Evolutionary conservation across 2,113 vertebrate genomes (phyloP).

Genomic region (Dolichotis patagonum): DNA sequence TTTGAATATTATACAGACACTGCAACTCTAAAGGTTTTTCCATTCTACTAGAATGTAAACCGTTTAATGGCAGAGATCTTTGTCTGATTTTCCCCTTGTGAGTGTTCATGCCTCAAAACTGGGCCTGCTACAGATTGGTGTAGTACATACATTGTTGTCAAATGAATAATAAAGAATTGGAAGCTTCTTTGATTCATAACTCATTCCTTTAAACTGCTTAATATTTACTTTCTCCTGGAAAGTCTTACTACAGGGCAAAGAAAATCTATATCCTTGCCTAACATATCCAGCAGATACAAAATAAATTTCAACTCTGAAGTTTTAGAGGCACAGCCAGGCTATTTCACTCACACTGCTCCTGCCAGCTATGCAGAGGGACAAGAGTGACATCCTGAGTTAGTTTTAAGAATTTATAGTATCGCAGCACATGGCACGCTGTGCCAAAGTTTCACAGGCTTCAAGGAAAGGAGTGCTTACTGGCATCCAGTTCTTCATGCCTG

Average conservation of each 20-base stretch:
- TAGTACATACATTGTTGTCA: not conserved
- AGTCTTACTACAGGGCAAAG: not conserved
- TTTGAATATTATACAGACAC: not conserved
- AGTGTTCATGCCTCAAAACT: not conserved
- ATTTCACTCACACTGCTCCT: not conserved
- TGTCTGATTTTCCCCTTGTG: not conserved
- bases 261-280: not conserved
- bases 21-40: not conserved
- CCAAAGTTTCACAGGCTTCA: not conserved
- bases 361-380: not conserved
- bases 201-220: slow-evolving; percentile 8
- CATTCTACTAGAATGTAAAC: not conserved
- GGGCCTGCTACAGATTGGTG: not conserved
- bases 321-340: not conserved
- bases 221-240: slow-evolving; percentile 47
- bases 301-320: slow-evolving; percentile 47
- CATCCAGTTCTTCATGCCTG: slow-evolving; percentile 50
- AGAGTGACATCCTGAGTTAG: not conserved
- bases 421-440: slow-evolving; percentile 26
- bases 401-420: slow-evolving; percentile 55
- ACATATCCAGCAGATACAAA: not conserved
- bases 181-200: not conserved
- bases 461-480: slow-evolving; percentile 47
- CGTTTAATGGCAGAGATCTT: not conserved
- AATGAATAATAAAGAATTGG: not conserved